Evolutionary conservation across 2,113 vertebrate species (phyloP).

Genomic region (Phalacrocorax aristotelis): DNA sequence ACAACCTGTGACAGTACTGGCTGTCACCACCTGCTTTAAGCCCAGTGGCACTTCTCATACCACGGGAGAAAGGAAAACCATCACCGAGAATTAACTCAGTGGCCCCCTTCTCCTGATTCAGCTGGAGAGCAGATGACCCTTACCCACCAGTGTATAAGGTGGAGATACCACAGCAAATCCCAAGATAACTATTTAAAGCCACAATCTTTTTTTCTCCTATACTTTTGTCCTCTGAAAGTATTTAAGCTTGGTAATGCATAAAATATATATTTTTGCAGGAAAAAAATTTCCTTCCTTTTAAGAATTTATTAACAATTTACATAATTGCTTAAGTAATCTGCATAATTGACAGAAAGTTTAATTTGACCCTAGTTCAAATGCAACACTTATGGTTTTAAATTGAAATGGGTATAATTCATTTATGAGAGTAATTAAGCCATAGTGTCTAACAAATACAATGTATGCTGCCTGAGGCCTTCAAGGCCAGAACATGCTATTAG

Average conservation of each 20-base stretch:
- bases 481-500: conserved; percentile 80
- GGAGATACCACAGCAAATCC: neutral
- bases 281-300: conserved; percentile 69
- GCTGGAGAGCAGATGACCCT: neutral
- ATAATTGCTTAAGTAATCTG: conserved; percentile 82
- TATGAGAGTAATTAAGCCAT: conserved; percentile 88
- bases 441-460: conserved; percentile 85
- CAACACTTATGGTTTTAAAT: conserved; percentile 85
- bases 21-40: neutral
- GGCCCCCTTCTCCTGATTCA: neutral
- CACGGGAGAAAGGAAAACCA: neutral
- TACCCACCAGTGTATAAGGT: neutral
- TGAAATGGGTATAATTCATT: conserved; percentile 89
- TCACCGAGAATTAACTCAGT: neutral
- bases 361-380: conserved; percentile 82
- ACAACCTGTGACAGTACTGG: neutral
- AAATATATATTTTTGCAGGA: conserved; percentile 72
- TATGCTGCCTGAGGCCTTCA: conserved; percentile 78
- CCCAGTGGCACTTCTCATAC: neutral
- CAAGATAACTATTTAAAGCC: neutral
- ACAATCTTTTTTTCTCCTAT: neutral
- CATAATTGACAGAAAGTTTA: conserved; percentile 84
- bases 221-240: neutral
- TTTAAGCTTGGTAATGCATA: conserved; percentile 47
- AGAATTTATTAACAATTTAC: conserved; percentile 85